A percentile compares a stretch with the other conserved stretches of the same genome.
phyloP scores from a whole-genome alignment of 2,888 invertebrate genomes.

The Auanema freiburgensis region DNA sequence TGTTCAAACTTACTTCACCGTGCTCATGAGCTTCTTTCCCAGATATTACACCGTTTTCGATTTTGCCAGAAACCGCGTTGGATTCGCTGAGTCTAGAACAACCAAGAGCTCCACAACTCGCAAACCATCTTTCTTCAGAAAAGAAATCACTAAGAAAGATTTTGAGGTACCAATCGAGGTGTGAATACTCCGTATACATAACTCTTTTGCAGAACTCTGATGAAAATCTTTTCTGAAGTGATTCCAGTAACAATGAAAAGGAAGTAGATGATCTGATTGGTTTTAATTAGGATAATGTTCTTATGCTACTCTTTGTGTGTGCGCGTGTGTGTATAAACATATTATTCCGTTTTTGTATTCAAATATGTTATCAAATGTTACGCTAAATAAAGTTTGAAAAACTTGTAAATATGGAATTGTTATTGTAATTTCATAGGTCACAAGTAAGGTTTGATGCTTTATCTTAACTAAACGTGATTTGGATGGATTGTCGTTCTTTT shows the following conservation, averaged over 20 bases:
- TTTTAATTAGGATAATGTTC: slow-evolving; percentile 4
- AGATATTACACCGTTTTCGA: slow-evolving; percentile 64
- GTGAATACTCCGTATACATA: too few species aligned
- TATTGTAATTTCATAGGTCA: too few species aligned
- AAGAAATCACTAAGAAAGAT: too few species aligned
- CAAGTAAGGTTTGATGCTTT: too few species aligned
- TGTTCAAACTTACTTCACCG: not conserved
- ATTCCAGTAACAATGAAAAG: not conserved
- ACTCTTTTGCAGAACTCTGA: not conserved
- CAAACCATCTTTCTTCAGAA: not conserved
- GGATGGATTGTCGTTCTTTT: too few species aligned
- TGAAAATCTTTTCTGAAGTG: not conserved
- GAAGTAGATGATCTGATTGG: not conserved
- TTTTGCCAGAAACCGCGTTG: slow-evolving; percentile 57
- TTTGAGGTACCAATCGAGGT: too few species aligned
- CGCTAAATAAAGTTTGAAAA: not conserved
- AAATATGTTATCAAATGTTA: not conserved
- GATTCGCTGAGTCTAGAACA: slow-evolving; percentile 58
- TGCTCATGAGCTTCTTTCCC: slow-evolving; percentile 8
- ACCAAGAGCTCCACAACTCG: not conserved
- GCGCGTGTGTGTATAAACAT: too few species aligned
- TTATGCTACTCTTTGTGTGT: not conserved
- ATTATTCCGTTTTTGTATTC: slow-evolving; percentile 4
- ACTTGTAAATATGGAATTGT: too few species aligned
- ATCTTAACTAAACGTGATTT: too few species aligned